Base-by-base conservation (phyloP, 2,888 invertebrate genomes). In the Sipha maydis region DNA sequence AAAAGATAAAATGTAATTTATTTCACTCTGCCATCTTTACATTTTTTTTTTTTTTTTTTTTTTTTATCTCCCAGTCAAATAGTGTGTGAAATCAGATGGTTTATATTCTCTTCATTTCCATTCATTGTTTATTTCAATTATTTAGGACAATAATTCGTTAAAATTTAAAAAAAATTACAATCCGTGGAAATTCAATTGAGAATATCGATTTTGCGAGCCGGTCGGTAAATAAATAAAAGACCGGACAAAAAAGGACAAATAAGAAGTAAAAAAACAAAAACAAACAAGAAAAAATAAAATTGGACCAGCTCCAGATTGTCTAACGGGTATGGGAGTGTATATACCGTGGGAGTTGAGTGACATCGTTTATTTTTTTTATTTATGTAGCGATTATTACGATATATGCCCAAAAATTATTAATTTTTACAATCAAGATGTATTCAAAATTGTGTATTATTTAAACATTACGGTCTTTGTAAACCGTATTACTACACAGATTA, bases 1-100 rank as follows among this genome's bases (percentile, higher is more conserved):
- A 61, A 76, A 84, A 84, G 83, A 83, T 73, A 71, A 76, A 67
- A 75, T 21, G 28, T 67, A 76, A 84, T 84, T 84, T 84, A 84
- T 84, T 28, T 67, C 28, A 41, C 21, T 3, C 61, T 28, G 61
- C 41, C 21, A n/a, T 61, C 28, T 56, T 61, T 54, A 56, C 25
- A 73, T 73, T 25, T 11, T 83, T n/a, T n/a, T n/a, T n/a, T n/a
- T n/a, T n/a, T n/a, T 73, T 25, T 11, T 83, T n/a, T n/a, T n/a
- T n/a, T 34, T 71, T 75, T 28, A 25, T 38, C 21, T 34, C 34
- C 41, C 17, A 14, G 76, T 84, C 41, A 76, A 84, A 84, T 84
- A 28, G 84, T 76, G 67, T 67, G 76, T 67, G 41, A 84, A 84
- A 67, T 76, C 41, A 28, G 61, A 67, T 77, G 67, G 76, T 84